Evolutionary conservation across 2,113 vertebrate genomes (phyloP).

Genomic region (Triplophysa siluroides): DNA sequence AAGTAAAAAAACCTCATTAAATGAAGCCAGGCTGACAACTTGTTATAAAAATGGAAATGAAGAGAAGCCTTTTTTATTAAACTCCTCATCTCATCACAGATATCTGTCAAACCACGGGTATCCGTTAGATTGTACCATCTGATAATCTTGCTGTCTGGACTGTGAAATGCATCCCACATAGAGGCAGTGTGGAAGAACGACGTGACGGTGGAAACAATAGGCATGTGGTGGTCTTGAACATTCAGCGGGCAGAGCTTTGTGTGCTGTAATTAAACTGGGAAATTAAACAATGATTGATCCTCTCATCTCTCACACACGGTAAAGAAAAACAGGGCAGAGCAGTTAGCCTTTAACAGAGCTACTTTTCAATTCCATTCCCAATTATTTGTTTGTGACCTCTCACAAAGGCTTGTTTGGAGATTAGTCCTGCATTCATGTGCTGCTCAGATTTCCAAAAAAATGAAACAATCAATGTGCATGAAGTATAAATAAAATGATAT

Average conservation of each 20-base stretch:
- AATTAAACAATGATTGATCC: slow-evolving; percentile 58
- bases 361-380: slow-evolving; percentile 27
- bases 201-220: slow-evolving; percentile 36
- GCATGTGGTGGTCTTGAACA: neutral
- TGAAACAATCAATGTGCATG: too few species aligned
- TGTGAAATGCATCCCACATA: neutral
- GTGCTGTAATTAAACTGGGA: slow-evolving; percentile 61
- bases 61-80: slow-evolving; percentile 61
- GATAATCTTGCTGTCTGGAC: slow-evolving; percentile 55
- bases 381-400: neutral
- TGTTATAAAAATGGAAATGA: slow-evolving; percentile 70
- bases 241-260: slow-evolving; percentile 47
- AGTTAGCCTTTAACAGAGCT: slow-evolving; percentile 37
- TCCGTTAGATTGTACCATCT: slow-evolving; percentile 53
- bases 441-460: too few species aligned
- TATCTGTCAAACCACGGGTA: slow-evolving; percentile 51
- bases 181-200: slow-evolving; percentile 38
- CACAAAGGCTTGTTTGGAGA: neutral
- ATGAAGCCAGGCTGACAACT: slow-evolving; percentile 63
- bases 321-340: slow-evolving; percentile 37
- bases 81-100: slow-evolving; percentile 52
- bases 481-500: too few species aligned
- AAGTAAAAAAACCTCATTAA: slow-evolving; percentile 68
- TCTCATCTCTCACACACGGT: slow-evolving; percentile 47
- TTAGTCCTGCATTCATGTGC: neutral